Conservation (phyloP, 2,888 invertebrate genomes). For the Nomada flava region DNA sequence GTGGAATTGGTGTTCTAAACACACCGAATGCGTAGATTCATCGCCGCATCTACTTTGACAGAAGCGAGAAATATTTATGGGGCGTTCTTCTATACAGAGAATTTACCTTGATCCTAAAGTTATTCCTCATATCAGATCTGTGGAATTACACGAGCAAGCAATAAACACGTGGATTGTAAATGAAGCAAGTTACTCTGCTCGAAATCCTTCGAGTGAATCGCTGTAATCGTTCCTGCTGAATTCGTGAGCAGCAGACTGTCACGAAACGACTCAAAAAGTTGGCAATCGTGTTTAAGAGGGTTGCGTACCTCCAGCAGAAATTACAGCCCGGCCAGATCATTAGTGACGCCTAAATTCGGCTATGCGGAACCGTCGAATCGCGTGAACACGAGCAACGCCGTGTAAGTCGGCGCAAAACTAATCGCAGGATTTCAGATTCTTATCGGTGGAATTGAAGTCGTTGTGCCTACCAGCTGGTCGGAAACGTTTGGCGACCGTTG, state of each 20-base stretch:
- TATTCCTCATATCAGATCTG: no score
- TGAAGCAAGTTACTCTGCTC: background rate
- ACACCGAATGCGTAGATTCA: no score
- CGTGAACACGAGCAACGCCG: constrained; percentile 37
- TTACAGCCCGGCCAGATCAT: constrained; percentile 18
- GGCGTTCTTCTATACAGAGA: no score
- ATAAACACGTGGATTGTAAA: background rate
- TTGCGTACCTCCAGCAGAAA: background rate
- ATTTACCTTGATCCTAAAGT: no score
- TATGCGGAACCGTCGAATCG: constrained; percentile 9
- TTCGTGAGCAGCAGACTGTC: background rate
- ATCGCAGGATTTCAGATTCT: constrained; percentile 63
- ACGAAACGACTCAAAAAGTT: constrained; percentile 1
- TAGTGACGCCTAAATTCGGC: constrained; percentile 48
- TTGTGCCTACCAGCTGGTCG: constrained; percentile 24
- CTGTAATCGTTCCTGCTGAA: background rate
- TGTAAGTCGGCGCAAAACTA: constrained; percentile 52
- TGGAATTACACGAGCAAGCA: background rate
- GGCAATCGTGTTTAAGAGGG: background rate
- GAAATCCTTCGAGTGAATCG: background rate
- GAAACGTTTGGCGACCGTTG: constrained; percentile 40
- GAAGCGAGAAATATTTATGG: no score
- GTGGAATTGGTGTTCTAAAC: no score
- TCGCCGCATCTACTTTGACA: no score
- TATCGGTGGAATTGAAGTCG: constrained; percentile 61